A percentile compares a stretch with the other conserved stretches of the same genome.
Conservation (phyloP, 2,888 invertebrate genomes). For the Iselma pallidipennis region DNA sequence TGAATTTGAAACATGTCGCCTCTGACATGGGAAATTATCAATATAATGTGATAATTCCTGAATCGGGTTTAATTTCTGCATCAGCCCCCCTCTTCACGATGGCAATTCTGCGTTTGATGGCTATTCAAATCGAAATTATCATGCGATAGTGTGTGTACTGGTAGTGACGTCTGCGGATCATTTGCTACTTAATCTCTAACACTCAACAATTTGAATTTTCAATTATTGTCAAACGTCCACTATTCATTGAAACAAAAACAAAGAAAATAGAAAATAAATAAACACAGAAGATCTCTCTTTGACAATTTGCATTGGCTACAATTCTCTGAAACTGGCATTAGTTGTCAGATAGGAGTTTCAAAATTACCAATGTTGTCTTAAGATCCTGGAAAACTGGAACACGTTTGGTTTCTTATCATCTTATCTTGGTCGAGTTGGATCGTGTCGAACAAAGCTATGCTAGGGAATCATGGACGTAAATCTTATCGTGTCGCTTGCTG, state of each 20-base stretch:
- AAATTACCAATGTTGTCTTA: neutral
- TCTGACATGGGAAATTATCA: conserved; percentile 24
- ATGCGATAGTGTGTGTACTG: neutral
- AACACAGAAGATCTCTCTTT: neutral
- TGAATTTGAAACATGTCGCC: conserved; percentile 21
- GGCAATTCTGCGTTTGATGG: conserved; percentile 23
- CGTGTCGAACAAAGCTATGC: conserved; percentile 9
- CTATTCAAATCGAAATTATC: conserved; percentile 24
- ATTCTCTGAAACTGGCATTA: neutral
- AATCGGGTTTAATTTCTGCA: conserved; percentile 12
- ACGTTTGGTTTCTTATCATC: neutral
- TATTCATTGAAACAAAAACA: neutral
- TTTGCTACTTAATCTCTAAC: neutral
- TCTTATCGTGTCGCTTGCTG: conserved; percentile 6
- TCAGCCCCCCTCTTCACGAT: conserved; percentile 11
- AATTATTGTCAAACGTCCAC: neutral
- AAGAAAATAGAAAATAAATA: neutral
- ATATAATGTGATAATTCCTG: conserved; percentile 26
- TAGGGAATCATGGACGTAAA: conserved; percentile 10
- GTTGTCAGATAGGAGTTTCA: neutral
- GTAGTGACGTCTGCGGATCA: neutral
- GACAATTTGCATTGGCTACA: neutral
- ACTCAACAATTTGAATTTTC: neutral
- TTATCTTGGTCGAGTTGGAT: conserved; percentile 2
- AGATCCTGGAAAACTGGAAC: neutral